phyloP scores from a whole-genome alignment of 2,797 vertebrate genomes.

The Esox lucius region DNA sequence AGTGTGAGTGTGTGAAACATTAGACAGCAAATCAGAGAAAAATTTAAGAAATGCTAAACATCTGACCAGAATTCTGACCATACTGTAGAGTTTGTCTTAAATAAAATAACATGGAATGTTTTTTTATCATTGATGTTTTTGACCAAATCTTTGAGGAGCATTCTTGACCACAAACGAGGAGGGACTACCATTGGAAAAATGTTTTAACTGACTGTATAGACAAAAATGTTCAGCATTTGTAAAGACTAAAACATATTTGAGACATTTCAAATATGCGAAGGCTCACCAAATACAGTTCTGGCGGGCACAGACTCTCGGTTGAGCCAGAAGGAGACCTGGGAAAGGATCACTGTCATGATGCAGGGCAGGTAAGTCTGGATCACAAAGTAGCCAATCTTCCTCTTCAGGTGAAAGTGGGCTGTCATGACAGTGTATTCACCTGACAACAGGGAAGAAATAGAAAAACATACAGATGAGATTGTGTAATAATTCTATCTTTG shows the following conservation, averaged over 20 bases:
- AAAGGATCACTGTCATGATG: constrained; percentile 79
- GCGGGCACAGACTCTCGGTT: constrained; percentile 80
- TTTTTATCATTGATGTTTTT: neutral
- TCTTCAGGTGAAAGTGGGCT: constrained; percentile 77
- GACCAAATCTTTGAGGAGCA: neutral
- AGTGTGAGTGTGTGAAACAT: neutral
- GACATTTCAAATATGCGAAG: neutral
- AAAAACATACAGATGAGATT: neutral
- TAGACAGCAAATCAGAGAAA: neutral
- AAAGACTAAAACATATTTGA: neutral
- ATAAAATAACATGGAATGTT: neutral
- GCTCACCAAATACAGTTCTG: constrained; percentile 73
- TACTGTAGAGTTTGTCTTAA: no score
- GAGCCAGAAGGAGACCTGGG: constrained; percentile 79
- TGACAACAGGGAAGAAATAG: constrained; percentile 26
- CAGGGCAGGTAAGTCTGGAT: constrained; percentile 77
- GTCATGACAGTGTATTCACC: constrained; percentile 80
- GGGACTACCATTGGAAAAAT: neutral
- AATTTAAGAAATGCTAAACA: neutral
- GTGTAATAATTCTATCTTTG: neutral
- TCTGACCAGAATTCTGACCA: no score
- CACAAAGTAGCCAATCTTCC: constrained; percentile 81
- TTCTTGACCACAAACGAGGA: neutral
- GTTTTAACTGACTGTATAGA: neutral
- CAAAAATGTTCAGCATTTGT: neutral